Evolutionary conservation across 53 echinoderm and acorn worm species (phyloP).

Genomic region (Arbacia lixula): DNA sequence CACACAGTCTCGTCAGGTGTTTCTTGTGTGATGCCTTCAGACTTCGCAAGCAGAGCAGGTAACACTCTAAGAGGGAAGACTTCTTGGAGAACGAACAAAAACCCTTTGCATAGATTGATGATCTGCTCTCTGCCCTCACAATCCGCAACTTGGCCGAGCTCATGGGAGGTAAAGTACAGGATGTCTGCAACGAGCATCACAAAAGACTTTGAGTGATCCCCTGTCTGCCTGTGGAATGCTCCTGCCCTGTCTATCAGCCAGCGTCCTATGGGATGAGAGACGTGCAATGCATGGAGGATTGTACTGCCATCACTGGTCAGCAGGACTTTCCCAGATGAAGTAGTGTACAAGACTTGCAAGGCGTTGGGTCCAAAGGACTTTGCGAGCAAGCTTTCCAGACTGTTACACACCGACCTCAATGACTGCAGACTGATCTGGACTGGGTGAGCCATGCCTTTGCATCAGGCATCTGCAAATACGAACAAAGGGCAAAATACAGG

Average conservation of each 20-base stretch:
- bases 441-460: slow-evolving; percentile 17
- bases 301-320: slow-evolving; percentile 75
- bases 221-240: slow-evolving; percentile 53
- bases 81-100: slow-evolving; percentile 29
- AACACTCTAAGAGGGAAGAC: slow-evolving; percentile 38
- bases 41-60: slow-evolving; percentile 40
- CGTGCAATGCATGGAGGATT: slow-evolving; percentile 60
- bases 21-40: slow-evolving; percentile 4
- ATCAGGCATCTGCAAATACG: no score
- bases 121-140: neutral
- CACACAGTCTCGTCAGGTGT: slow-evolving; percentile 7
- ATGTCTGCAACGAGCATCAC: slow-evolving; percentile 57
- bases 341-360: slow-evolving; percentile 69
- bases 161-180: slow-evolving; percentile 51
- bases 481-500: no score
- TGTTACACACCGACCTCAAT: slow-evolving; percentile 53
- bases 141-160: neutral
- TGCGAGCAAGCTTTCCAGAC: slow-evolving; percentile 53
- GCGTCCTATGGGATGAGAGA: slow-evolving; percentile 74
- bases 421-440: slow-evolving; percentile 38
- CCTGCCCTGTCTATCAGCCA: slow-evolving; percentile 61
- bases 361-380: slow-evolving; percentile 72
- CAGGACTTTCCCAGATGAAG: slow-evolving; percentile 65
- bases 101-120: slow-evolving; percentile 29
- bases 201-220: slow-evolving; percentile 66